Conservation (phyloP, 2,888 invertebrate species). For the Branchinecta sandiegonensis region DNA sequence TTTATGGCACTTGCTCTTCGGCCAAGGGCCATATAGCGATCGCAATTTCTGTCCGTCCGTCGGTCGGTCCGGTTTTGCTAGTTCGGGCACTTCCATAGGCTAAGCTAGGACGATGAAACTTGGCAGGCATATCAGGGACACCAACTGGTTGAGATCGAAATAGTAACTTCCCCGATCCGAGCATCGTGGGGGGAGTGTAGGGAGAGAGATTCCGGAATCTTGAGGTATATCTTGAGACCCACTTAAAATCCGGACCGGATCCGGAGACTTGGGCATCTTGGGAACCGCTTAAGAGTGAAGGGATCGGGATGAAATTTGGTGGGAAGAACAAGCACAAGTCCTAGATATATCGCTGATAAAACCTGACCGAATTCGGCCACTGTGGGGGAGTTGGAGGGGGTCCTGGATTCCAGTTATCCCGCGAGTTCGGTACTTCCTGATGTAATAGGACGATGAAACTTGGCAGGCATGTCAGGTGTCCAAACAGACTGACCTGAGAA, state of each 20-base stretch:
- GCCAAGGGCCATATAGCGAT: not conserved
- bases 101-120: conserved; percentile 11
- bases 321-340: conserved; percentile 7
- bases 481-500: not conserved
- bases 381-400: not conserved
- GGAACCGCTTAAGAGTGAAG: not conserved
- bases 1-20: too few species aligned
- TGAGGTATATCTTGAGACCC: not conserved
- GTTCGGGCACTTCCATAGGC: not conserved
- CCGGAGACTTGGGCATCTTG: not conserved
- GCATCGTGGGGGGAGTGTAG: not conserved
- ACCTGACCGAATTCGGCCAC: not conserved
- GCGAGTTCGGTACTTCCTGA: too few species aligned
- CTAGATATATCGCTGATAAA: not conserved
- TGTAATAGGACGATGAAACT: too few species aligned
- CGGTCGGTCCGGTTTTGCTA: not conserved
- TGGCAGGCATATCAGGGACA: conserved; percentile 1
- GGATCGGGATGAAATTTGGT: not conserved
- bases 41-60: not conserved
- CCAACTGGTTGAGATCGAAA: not conserved
- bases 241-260: conserved; percentile 8
- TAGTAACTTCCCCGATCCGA: not conserved
- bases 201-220: not conserved
- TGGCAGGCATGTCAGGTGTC: too few species aligned
- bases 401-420: too few species aligned